Evolutionary conservation across 2,888 invertebrate species (phyloP).

Genomic region (Druceiella hillmani): DNA sequence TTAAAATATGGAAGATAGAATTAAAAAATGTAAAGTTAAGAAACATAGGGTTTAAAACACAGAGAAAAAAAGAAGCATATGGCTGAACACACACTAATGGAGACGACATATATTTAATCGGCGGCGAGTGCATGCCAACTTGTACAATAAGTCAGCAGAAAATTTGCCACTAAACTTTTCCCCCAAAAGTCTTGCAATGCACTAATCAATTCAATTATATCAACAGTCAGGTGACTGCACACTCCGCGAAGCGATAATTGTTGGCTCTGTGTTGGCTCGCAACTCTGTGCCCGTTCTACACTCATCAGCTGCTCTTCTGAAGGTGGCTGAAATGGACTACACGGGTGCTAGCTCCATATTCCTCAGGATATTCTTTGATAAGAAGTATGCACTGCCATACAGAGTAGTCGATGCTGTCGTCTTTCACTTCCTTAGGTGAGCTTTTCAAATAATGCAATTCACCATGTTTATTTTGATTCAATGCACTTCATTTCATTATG

Average conservation of each 20-base stretch:
- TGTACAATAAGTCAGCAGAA: too few species aligned
- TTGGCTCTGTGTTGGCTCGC: slow-evolving; percentile 86
- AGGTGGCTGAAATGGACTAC: slow-evolving; percentile 97
- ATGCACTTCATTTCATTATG: slow-evolving; percentile 3
- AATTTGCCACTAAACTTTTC: too few species aligned
- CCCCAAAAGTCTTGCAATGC: too few species aligned
- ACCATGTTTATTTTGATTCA: not conserved
- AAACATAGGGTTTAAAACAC: too few species aligned
- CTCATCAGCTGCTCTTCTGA: slow-evolving; percentile 90
- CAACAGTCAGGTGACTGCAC: slow-evolving; percentile 85
- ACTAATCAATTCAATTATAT: too few species aligned
- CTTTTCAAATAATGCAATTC: slow-evolving; percentile 6
- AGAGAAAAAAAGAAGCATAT: too few species aligned
- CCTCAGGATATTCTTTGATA: slow-evolving; percentile 88
- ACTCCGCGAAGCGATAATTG: slow-evolving; percentile 89
- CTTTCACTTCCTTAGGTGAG: slow-evolving; percentile 86
- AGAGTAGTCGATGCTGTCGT: slow-evolving; percentile 92
- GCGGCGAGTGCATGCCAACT: too few species aligned
- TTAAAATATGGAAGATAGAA: too few species aligned
- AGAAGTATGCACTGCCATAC: slow-evolving; percentile 96
- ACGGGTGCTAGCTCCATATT: slow-evolving; percentile 95
- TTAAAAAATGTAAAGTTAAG: too few species aligned
- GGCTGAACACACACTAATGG: too few species aligned
- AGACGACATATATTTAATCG: too few species aligned
- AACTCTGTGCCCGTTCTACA: slow-evolving; percentile 93